Conservation (phyloP, 2,113 vertebrate genomes). For the Actinemys pallida region DNA sequence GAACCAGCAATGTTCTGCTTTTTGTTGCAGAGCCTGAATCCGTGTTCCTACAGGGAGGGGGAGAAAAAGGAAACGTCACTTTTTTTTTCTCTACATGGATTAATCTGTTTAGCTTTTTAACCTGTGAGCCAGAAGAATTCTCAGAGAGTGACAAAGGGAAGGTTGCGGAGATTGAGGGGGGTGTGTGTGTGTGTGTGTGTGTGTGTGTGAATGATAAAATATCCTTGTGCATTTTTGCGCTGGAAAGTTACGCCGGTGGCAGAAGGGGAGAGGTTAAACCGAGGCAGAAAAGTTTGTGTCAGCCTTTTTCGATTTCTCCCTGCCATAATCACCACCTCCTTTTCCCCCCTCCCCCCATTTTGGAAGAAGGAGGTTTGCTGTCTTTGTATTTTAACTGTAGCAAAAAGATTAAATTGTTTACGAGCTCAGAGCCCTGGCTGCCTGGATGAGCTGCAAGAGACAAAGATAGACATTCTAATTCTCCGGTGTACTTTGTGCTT, state of each 20-base stretch:
- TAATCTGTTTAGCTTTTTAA: constrained; percentile 50
- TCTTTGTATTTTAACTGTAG: constrained; percentile 91
- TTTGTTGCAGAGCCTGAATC: background rate
- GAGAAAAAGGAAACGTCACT: background rate
- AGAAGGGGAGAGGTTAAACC: constrained; percentile 62
- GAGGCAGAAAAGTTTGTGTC: constrained; percentile 73
- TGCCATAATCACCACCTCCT: constrained; percentile 20
- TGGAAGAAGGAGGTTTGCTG: constrained; percentile 80
- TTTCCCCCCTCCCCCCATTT: constrained; percentile 66
- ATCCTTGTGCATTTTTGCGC: constrained; percentile 55
- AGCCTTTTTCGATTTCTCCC: constrained; percentile 59
- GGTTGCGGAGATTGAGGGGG: constrained; percentile 6
- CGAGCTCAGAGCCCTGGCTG: constrained; percentile 91
- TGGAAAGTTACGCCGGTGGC: constrained; percentile 22
- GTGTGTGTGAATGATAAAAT: constrained; percentile 16
- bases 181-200: constrained; percentile 1
- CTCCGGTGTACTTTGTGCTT: constrained; percentile 90
- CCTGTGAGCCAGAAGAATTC: background rate
- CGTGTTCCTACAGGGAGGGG: background rate
- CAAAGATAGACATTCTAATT: constrained; percentile 99
- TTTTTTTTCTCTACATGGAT: background rate
- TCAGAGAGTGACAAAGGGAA: background rate
- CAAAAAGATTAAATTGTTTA: constrained; percentile 99
- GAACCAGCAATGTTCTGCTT: fast-evolving
- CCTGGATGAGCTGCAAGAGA: constrained; percentile 95